Evolutionary conservation across 2,113 vertebrate species (phyloP).

Genomic region (Megaceryle torquata): DNA sequence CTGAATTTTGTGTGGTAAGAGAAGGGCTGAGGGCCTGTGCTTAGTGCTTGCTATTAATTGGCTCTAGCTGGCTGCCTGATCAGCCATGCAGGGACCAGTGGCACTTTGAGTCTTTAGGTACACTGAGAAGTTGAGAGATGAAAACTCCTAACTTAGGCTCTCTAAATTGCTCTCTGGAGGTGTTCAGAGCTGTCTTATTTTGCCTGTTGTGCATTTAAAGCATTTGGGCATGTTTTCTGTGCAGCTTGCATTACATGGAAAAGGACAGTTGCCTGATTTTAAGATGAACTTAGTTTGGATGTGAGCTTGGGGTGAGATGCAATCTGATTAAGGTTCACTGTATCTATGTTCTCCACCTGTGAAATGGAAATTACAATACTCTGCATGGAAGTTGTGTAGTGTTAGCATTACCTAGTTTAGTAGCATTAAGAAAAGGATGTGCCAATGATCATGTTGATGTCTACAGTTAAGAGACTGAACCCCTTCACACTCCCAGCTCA

Average conservation of each 20-base stretch:
- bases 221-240: not conserved
- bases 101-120: not conserved
- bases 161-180: conserved; percentile 1
- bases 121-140: not conserved
- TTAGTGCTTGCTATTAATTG: not conserved
- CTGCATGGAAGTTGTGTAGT: not conserved
- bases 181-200: not conserved
- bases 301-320: accelerated
- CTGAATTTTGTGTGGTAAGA: not conserved
- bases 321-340: not conserved
- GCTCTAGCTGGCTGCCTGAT: not conserved
- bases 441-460: not conserved
- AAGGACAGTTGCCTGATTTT: not conserved
- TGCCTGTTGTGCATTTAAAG: not conserved
- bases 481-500: not conserved
- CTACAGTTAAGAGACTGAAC: not conserved
- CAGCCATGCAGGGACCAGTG: not conserved
- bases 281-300: not conserved
- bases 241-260: not conserved
- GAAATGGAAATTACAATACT: not conserved
- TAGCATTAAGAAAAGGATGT: not conserved
- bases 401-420: not conserved
- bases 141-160: not conserved
- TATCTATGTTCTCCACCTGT: not conserved
- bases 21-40: not conserved